Conservation (phyloP, 2,113 vertebrate species). For the Oncorhynchus mykiss region DNA sequence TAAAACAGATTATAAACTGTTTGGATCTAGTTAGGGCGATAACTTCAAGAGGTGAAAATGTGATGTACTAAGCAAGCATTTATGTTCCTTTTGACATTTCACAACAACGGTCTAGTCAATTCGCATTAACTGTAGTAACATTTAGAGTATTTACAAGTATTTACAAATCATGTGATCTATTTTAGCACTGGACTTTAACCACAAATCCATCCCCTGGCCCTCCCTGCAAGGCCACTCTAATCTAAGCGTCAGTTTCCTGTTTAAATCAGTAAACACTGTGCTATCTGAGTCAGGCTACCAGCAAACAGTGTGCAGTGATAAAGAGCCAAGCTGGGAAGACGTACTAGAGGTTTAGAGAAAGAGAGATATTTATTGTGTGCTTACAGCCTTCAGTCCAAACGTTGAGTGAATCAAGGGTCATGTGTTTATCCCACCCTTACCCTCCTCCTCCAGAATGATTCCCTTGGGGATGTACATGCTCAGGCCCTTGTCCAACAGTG, state of each 20-base stretch:
- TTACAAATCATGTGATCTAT: not conserved
- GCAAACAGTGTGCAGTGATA: constrained; percentile 52
- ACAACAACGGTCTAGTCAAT: not conserved
- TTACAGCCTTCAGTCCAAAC: constrained; percentile 8
- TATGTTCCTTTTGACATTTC: not conserved
- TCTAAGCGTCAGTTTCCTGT: constrained; percentile 61
- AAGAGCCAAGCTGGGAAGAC: constrained; percentile 12
- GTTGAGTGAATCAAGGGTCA: constrained; percentile 51
- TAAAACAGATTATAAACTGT: not conserved
- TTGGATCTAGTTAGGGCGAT: not conserved
- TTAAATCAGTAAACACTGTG: constrained; percentile 67
- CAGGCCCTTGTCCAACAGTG: constrained; percentile 42
- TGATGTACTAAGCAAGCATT: not conserved
- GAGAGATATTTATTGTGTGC: constrained; percentile 52
- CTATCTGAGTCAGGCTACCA: constrained; percentile 59
- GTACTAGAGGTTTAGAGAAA: not conserved
- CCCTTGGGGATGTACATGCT: constrained; percentile 14
- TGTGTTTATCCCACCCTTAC: constrained; percentile 29
- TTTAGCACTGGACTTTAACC: constrained; percentile 49
- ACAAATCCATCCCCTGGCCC: constrained; percentile 10
- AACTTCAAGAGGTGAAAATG: not conserved
- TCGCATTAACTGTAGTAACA: constrained; percentile 4
- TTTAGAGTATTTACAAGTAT: constrained; percentile 19
- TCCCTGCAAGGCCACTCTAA: constrained; percentile 48
- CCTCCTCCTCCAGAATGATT: constrained; percentile 4